Evolutionary conservation across 2,888 invertebrate species (phyloP).

Genomic region (Drosophila ustulata): DNA sequence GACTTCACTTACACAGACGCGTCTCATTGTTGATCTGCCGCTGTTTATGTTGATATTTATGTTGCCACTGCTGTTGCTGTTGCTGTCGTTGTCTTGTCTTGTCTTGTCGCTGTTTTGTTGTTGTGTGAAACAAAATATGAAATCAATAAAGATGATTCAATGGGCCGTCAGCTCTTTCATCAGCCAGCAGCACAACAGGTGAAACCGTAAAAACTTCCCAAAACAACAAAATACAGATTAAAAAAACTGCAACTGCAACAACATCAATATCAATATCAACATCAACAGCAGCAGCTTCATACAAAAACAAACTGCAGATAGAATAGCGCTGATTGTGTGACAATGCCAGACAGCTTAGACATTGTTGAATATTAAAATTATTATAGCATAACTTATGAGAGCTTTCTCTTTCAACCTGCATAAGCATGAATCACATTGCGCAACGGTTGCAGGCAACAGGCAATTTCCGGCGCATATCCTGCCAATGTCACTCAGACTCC

Average conservation of each 20-base stretch:
- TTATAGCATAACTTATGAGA: slow-evolving; percentile 12
- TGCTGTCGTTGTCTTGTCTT: slow-evolving; percentile 39
- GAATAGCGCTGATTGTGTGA: slow-evolving; percentile 20
- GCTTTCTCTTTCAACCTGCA: slow-evolving; percentile 32
- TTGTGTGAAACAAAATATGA: slow-evolving; percentile 64
- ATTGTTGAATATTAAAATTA: neutral
- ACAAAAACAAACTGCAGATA: slow-evolving; percentile 32
- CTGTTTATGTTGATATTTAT: slow-evolving; percentile 42
- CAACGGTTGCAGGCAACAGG: slow-evolving; percentile 21
- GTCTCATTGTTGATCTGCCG: slow-evolving; percentile 67
- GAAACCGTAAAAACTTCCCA: slow-evolving; percentile 55
- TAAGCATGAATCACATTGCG: slow-evolving; percentile 22
- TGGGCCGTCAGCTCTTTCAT: slow-evolving; percentile 71
- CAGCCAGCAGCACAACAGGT: slow-evolving; percentile 48
- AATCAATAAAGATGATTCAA: slow-evolving; percentile 80
- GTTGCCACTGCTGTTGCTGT: slow-evolving; percentile 33
- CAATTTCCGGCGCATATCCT: slow-evolving; percentile 75
- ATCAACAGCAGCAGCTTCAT: neutral
- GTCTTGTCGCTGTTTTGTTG: slow-evolving; percentile 29
- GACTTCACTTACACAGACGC: slow-evolving; percentile 73
- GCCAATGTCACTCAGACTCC: slow-evolving; percentile 9
- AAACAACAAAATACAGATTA: slow-evolving; percentile 22
- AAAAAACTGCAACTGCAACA: slow-evolving; percentile 50
- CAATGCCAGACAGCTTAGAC: slow-evolving; percentile 9
- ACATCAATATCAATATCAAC: neutral